Evolutionary conservation across 2,888 invertebrate species (phyloP).

Genomic region (Agrilus biguttatus): DNA sequence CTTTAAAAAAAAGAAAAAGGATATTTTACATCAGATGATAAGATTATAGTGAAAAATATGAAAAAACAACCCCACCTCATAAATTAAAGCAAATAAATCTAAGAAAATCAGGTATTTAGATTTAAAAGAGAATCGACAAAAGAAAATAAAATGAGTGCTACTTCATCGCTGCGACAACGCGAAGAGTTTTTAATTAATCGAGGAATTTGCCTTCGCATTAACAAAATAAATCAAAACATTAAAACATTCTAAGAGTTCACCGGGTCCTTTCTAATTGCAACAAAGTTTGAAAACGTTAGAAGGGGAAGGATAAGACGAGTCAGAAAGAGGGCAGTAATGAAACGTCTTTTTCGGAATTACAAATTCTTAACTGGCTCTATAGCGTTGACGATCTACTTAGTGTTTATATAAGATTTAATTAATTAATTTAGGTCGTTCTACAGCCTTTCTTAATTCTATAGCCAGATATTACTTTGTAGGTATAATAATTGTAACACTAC

Average conservation of each 20-base stretch:
- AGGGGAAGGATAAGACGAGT: neutral
- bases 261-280: neutral
- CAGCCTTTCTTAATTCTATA: constrained; percentile 30
- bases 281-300: neutral
- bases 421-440: constrained; percentile 32
- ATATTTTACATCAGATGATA: too few species aligned
- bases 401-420: constrained; percentile 34
- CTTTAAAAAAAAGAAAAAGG: too few species aligned
- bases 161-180: too few species aligned
- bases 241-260: neutral
- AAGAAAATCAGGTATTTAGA: too few species aligned
- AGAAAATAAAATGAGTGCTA: too few species aligned
- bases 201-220: too few species aligned
- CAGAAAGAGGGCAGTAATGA: neutral
- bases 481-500: constrained; percentile 32
- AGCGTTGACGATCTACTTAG: constrained; percentile 22
- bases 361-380: constrained; percentile 15
- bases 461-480: constrained; percentile 33
- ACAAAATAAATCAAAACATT: neutral
- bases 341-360: constrained; percentile 12
- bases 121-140: too few species aligned
- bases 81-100: too few species aligned
- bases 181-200: too few species aligned
- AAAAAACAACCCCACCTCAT: too few species aligned
- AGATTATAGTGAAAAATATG: too few species aligned